phyloP scores from a whole-genome alignment of 2,797 vertebrate genomes.

The Rhabdophis nuchalis region DNA sequence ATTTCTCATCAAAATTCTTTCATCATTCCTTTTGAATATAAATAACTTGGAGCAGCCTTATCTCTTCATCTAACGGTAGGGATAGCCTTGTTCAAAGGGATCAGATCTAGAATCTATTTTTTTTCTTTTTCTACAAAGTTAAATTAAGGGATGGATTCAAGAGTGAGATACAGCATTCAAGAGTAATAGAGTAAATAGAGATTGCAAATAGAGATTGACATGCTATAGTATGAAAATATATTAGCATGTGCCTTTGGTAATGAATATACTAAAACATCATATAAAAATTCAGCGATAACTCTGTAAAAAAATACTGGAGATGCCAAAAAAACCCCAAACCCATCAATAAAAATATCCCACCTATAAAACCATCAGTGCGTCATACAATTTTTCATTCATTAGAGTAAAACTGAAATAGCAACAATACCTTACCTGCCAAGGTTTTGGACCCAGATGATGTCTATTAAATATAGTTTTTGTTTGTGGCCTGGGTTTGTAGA shows the following conservation, averaged over 20 bases:
- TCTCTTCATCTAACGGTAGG: background rate
- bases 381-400: background rate
- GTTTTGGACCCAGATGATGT: background rate
- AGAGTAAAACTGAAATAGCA: no score
- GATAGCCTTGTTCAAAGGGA: background rate
- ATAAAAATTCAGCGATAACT: no score
- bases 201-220: background rate
- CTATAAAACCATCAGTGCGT: background rate
- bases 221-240: background rate
- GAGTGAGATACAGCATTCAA: background rate
- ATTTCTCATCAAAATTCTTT: background rate
- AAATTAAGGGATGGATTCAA: background rate
- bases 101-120: background rate
- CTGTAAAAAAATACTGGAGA: background rate
- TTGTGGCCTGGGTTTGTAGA: background rate
- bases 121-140: background rate
- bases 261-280: background rate
- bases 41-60: background rate
- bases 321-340: no score
- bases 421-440: constrained; percentile 1
- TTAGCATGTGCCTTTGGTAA: background rate
- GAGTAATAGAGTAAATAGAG: background rate
- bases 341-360: background rate
- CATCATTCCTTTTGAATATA: background rate
- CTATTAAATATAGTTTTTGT: background rate